Base-by-base conservation (phyloP, 2,797 vertebrate genomes). In the Girardinus metallicus region DNA sequence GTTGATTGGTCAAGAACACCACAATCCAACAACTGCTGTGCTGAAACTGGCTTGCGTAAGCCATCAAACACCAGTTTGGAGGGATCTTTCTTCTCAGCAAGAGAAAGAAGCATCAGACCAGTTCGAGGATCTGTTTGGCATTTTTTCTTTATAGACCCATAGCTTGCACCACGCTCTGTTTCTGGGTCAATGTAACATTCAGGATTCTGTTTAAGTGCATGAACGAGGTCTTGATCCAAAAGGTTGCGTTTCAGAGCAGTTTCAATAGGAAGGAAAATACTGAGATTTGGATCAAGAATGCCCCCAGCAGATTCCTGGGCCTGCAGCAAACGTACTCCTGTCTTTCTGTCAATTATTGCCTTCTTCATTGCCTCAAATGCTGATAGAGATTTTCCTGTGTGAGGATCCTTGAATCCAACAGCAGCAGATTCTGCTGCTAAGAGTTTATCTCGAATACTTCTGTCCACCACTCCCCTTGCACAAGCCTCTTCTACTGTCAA, bases 231-330 rank as follows among this genome's bases (percentile, higher is more conserved):
- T 81, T 95, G 93, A 88, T 98, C 96, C 76, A 98, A 94, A 89
- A 98, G 81, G 23, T 96, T 96, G 78, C 95, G 96, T 49, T 97
- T 95, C n/a, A 97, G 92, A 75, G 97, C 97, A 31, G 93, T 60
- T n/a, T 98, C 96, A 94, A 96, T 96, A 3, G 97, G 96, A 8
- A 98, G 87, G 88, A 97, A 98, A 74, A 98, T 95, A 74, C 97
- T 98, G 75, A 97, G 96, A 16, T 96, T 92, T 0, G 97, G 97
- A 91, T 98, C 97, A 81, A 98, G 93, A 43, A 97, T 94, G 0
- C 97, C 97, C 47, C 97, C 97, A 0, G 93, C 95, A 79, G 95
- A 95, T 57, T 97, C 96, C 83, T 96, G 95, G 76, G 98, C 97
- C 77, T 98, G 96, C 81, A 98, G 80, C 26, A 96, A 95, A 66